Base-by-base conservation (phyloP, 2,888 invertebrate species). In the Xestia c-nigrum region DNA sequence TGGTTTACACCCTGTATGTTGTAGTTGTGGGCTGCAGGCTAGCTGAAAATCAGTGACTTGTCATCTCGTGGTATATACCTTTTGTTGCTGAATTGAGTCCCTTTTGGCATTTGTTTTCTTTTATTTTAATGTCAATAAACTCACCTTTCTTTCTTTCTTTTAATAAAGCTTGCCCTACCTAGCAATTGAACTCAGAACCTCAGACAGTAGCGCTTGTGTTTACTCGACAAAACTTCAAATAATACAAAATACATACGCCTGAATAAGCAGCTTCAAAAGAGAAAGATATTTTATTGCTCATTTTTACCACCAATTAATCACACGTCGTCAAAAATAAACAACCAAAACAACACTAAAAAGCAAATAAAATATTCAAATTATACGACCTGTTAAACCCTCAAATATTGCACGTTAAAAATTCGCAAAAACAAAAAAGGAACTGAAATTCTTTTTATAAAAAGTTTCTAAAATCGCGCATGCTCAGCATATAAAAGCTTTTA, bases 401-500 rank as follows among this genome's bases (percentile, higher is more conserved):
- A 83, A 64, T 14, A 31, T 5, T 0, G n/a, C 31, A 59, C n/a
- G 64, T 5, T n/a, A 66, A 64, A 85, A 64, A 40, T 43, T 31
- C 6, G 61, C 69, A 79, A 64, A 59, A 73, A 31, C 46, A 68
- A 71, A 71, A 38, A 31, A 5, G 3, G 3, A 12, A 9, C 6
- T 3, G 1, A 50, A 38, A 38, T 66, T 47, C 0, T 38, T 74
- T 78, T 14, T 6, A 19, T 6, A 47, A 63, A 65, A 64, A 55
- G 5, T 52, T 68, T 5, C 21, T 16, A 0, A 70, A 72, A 79
- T 69, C 71, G 68, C 68, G 50, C 83, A 71, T 73, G 83, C 76
- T 91, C 90, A 87, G 75, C 78, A 72, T 82, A 90, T 91, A 90
- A 90, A 92, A 92, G 94, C 94, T 95, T 95, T 95, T 89, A 94